Base-by-base conservation (phyloP, 2,888 invertebrate species). In the Ceramica pisi region DNA sequence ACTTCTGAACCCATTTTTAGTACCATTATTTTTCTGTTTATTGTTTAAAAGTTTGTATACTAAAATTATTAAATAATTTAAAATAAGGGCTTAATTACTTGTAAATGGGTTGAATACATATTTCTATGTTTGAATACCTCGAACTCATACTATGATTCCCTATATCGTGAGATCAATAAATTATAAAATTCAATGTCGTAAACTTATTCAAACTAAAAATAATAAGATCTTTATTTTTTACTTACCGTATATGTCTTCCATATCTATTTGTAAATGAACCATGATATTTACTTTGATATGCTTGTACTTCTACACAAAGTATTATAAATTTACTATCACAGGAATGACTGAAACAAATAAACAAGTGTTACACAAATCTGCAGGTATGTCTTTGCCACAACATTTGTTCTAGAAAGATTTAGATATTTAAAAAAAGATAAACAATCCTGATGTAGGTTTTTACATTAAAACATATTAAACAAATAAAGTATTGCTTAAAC, bases 291-390 rank as follows among this genome's bases (percentile, higher is more conserved):
- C n/a, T n/a, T n/a, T n/a, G n/a, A n/a, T 38, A 57, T 31, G 81
- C 61, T 70, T 51, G 56, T 14, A 87, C 80, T 83, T 94, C 94
- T 26, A 94, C 90, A 85, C 95, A 95, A 44, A 95, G 86, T 10
- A 95, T 92, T 83, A 95, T 93, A 61, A 94, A 87, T 74, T 91
- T 90, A 67, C 84, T 91, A 86, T 93, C 88, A 90, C 95, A 95
- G 68, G 90, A 78, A 72, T 90, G 88, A 67, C 95, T 95, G 89
- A 73, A 91, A 91, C 48, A 83, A 61, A 82, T 51, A 61, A 23
- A 55, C 19, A 53, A 12, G 12, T 2, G 5, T 16, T n/a, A 46
- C 0, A 38, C 0, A 31, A 48, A 38, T 4, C 21, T 14, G 14
- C 23, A 23, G 6, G 46, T 0, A 19, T 19, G 0, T 19, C 19